Evolutionary conservation across 2,113 vertebrate genomes (phyloP).

Genomic region (Galemys pyrenaicus): DNA sequence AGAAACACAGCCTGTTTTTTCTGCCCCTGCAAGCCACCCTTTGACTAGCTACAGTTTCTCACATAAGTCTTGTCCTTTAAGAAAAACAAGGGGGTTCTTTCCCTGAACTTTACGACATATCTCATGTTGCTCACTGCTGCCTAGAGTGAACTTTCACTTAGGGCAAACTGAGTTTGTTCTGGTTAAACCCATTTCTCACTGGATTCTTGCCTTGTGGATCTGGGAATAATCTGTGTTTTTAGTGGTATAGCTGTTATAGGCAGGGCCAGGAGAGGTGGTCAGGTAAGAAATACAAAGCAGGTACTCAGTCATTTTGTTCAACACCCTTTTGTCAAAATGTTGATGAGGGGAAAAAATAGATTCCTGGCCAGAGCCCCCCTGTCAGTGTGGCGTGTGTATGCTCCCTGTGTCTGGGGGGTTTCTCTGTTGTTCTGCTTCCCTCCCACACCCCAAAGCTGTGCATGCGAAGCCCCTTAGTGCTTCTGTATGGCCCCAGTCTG

Average conservation of each 20-base stretch:
- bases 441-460: no score
- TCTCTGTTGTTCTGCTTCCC: no score
- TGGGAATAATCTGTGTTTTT: not conserved
- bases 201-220: not conserved
- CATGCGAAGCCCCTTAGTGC: no score
- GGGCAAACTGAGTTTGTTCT: not conserved
- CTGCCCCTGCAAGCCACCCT: not conserved
- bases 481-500: no score
- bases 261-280: not conserved
- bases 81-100: not conserved
- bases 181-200: not conserved
- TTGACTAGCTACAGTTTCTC: not conserved
- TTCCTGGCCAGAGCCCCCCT: not conserved
- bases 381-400: not conserved
- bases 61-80: not conserved
- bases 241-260: not conserved
- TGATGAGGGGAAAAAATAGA: not conserved
- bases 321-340: not conserved
- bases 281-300: not conserved
- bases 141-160: constrained; percentile 6
- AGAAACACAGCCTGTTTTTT: not conserved
- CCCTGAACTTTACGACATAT: not conserved
- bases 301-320: not conserved
- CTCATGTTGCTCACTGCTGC: not conserved
- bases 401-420: not conserved